These are phyloP conservation scores for Mola mola DNA, from an alignment of 2,113 vertebrate genomes.

Conservation along the genomic window DNA sequence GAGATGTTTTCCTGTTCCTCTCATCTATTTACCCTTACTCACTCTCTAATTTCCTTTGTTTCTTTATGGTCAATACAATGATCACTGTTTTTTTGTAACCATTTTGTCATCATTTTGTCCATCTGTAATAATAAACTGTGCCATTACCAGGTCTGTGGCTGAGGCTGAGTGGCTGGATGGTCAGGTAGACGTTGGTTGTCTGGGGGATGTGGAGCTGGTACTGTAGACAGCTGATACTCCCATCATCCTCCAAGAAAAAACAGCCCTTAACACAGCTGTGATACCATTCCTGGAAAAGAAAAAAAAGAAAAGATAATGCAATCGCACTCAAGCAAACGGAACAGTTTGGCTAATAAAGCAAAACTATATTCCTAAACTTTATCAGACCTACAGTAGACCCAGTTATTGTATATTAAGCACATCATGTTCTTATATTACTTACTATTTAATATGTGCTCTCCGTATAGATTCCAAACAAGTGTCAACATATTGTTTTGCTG, in stretches of 20 bases:
- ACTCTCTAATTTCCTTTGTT: too few species aligned
- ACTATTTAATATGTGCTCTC: too few species aligned
- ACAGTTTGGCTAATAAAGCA: background rate
- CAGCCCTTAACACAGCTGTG: constrained; percentile 85
- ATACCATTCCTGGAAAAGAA: constrained; percentile 86
- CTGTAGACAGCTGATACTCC: constrained; percentile 86
- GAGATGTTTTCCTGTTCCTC: background rate
- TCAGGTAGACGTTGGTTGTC: constrained; percentile 83
- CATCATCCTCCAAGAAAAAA: constrained; percentile 90
- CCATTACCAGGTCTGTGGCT: constrained; percentile 68
- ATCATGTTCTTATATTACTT: too few species aligned
- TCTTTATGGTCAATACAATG: too few species aligned
- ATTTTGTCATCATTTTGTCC: too few species aligned
- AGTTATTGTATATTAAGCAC: too few species aligned
- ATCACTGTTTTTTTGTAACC: too few species aligned
- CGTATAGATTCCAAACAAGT: background rate
- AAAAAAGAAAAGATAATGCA: too few species aligned
- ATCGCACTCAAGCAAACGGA: background rate
- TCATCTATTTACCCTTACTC: too few species aligned
- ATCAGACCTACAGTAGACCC: too few species aligned
- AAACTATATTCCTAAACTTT: too few species aligned
- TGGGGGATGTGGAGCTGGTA: constrained; percentile 86
- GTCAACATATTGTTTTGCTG: constrained; percentile 29
- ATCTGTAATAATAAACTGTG: background rate
- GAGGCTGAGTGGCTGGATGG: constrained; percentile 85